Percentiles rank a stretch among this genome's conserved stretches.
Evolutionary conservation across 2,797 vertebrate genomes (phyloP).

Genomic region (Peromyscus nudipes): DNA sequence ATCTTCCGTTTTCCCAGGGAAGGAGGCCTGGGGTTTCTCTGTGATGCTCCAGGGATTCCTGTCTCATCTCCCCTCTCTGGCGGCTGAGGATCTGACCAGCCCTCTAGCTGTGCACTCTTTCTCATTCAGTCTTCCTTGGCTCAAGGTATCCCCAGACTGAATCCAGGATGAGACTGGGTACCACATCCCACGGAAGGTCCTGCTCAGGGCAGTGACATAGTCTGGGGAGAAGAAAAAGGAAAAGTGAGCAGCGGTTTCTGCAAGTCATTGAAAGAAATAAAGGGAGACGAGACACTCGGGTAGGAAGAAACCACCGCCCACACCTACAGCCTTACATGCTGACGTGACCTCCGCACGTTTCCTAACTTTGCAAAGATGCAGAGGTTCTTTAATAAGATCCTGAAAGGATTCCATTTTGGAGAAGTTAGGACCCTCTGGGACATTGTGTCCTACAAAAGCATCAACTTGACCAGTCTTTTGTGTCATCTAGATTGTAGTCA

Average conservation of each 20-base stretch:
- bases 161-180: neutral
- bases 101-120: neutral
- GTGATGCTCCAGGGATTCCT: neutral
- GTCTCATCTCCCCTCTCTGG: neutral
- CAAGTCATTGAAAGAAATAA: neutral
- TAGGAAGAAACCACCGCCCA: neutral
- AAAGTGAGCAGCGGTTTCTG: neutral
- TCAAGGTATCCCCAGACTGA: neutral
- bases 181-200: neutral
- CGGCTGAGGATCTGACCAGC: neutral
- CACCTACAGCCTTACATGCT: neutral
- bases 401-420: neutral
- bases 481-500: slow-evolving; percentile 22
- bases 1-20: neutral
- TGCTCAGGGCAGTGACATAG: neutral
- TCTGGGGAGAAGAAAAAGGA: neutral
- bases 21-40: neutral
- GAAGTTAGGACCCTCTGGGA: neutral
- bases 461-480: neutral
- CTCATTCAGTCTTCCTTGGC: neutral
- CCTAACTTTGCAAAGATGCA: neutral
- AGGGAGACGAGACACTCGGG: neutral
- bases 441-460: neutral
- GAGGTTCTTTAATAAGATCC: neutral
- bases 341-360: neutral